A percentile compares a stretch with the other conserved stretches of the same genome.
Evolutionary conservation across 2,888 invertebrate genomes (phyloP).

Genomic region (Terebella lapidaria): DNA sequence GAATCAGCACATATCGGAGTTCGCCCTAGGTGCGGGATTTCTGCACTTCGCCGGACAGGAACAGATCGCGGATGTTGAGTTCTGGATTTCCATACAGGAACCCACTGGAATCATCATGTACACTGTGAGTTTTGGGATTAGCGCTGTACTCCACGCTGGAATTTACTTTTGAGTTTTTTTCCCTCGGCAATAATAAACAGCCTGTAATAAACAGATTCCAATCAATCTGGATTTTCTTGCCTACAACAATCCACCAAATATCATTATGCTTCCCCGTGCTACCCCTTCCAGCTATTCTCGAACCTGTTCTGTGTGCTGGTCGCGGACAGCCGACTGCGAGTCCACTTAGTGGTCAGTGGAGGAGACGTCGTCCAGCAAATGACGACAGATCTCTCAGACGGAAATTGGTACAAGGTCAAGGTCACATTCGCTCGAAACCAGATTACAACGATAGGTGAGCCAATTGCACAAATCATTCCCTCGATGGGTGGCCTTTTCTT

Average conservation of each 20-base stretch:
- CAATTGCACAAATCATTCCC: too few relatives aligned
- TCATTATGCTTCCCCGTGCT: too few relatives aligned
- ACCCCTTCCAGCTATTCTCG: conserved; percentile 31
- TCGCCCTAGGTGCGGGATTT: conserved; percentile 26
- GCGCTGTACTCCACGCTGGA: too few relatives aligned
- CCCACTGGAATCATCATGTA: conserved; percentile 35
- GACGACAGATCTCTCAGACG: conserved; percentile 29
- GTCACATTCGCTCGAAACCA: conserved; percentile 26
- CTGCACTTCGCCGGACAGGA: conserved; percentile 24
- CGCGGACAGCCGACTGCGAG: conserved; percentile 30
- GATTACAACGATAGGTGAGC: conserved; percentile 31
- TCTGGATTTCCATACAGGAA: conserved; percentile 28
- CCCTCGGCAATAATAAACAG: too few relatives aligned
- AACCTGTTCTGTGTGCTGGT: conserved; percentile 32
- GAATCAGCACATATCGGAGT: conserved; percentile 33
- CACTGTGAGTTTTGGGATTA: conserved; percentile 37
- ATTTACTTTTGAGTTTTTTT: too few relatives aligned
- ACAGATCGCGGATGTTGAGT: conserved; percentile 18
- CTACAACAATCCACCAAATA: too few relatives aligned
- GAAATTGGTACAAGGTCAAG: conserved; percentile 35
- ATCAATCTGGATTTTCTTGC: too few relatives aligned
- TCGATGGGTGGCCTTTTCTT: too few relatives aligned
- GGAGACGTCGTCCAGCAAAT: conserved; percentile 25
- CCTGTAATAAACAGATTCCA: too few relatives aligned
- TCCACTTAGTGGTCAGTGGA: conserved; percentile 32